Evolutionary conservation across 2,113 vertebrate genomes (phyloP), one percentile per base, ranked within the genome.

Genomic region (Nycticebus coucang): DNA sequence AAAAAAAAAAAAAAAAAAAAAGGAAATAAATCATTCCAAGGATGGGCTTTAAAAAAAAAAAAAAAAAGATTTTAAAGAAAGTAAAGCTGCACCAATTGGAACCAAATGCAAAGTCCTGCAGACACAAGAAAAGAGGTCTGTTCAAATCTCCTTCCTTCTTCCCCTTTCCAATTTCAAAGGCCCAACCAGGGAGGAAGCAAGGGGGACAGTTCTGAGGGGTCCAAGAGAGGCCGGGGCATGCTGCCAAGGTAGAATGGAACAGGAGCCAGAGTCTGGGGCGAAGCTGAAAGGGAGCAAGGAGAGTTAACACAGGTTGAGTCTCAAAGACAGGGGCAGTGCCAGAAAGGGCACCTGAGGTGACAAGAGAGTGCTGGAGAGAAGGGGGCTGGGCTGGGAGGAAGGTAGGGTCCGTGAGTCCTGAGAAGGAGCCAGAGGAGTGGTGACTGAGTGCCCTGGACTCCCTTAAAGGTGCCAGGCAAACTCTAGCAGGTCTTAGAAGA

Each of bases 381-480:
- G 33, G 4, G 12, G 62, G 5, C 21, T 28, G 2, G 1, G 6
- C 5, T 7, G 15, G 74, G 55, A 35, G 50, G 4, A 1, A 7
- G 18, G 21, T 9, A 18, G 45, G 28, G 28, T 3, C 7, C 22
- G 50, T 10, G 28, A n/a, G 11, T 45, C 13, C 9, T 0, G 0
- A 1, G 68, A 53, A 62, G 28, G 53, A 66, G 22, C 33, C 55
- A 19, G 6, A 77, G 84, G 9, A 80, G 7, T 2, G 30, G 68
- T 11, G 10, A 10, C 28, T 4, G 77, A 59, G 55, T 15, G 15
- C 30, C 79, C 33, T 7, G 28, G 22, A 53, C 15, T 60, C 28
- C 11, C 50, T 62, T 3, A 19, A n/a, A 62, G 53, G 62, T 6
- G 33, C 45, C 19, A 37, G 62, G 30, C 7, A 9, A 68, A 9